Conservation (phyloP, 2,113 vertebrate species). For the Cavia aperea region DNA sequence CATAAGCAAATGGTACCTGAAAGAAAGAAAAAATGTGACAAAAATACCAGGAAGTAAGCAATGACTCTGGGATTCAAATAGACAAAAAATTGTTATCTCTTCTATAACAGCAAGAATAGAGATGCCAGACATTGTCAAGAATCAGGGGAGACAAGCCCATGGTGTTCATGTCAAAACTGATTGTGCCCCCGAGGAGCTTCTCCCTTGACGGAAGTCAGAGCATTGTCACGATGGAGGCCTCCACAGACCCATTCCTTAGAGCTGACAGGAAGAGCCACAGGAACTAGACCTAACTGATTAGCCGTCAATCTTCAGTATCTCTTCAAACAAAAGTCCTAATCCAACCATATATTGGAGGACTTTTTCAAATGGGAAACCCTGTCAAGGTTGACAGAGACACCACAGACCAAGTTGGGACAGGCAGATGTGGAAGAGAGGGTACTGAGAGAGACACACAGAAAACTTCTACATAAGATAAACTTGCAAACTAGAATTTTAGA, state of each 20-base stretch:
- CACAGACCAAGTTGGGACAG: neutral
- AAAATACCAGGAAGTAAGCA: neutral
- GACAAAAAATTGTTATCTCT: neutral
- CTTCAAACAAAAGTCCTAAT: neutral
- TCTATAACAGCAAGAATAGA: neutral
- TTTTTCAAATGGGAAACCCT: neutral
- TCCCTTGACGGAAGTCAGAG: neutral
- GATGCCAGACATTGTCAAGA: neutral
- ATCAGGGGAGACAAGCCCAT: neutral
- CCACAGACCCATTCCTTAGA: neutral
- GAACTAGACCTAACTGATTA: neutral
- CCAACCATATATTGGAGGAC: neutral
- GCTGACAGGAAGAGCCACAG: neutral
- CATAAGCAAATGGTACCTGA: neutral
- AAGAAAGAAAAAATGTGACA: neutral
- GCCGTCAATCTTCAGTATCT: neutral
- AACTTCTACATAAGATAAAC: neutral
- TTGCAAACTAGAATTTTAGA: constrained; percentile 1
- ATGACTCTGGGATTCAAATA: neutral
- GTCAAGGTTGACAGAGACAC: neutral
- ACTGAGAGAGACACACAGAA: neutral
- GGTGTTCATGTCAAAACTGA: neutral
- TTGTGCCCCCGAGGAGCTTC: neutral
- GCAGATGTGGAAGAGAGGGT: neutral
- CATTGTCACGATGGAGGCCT: no score